A percentile compares a stretch with the other conserved stretches of the same genome.
phyloP scores from a whole-genome alignment of 2,888 invertebrate genomes.

The Tenthredo distinguenda region DNA sequence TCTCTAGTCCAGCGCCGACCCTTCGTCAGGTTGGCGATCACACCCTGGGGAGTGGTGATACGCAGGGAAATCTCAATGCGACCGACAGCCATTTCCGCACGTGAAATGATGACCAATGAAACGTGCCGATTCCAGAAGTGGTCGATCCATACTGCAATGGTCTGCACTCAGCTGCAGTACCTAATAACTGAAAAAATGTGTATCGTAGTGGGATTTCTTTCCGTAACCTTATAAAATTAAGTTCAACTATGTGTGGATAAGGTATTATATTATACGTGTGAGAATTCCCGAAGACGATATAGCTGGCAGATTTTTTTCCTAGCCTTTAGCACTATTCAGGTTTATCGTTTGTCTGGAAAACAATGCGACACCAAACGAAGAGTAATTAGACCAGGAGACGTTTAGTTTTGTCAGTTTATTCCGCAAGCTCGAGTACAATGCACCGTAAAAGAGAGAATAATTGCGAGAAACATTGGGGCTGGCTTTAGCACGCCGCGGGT shows the following conservation, averaged over 20 bases:
- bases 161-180: background rate
- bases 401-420: slow-evolving; percentile 51
- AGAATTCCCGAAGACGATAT: no score
- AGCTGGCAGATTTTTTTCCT: background rate
- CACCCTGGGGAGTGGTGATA: slow-evolving; percentile 49
- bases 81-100: slow-evolving; percentile 57
- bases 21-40: slow-evolving; percentile 46
- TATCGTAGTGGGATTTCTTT: background rate
- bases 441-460: slow-evolving; percentile 58
- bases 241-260: no score
- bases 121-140: slow-evolving; percentile 42
- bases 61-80: slow-evolving; percentile 51
- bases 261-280: no score
- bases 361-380: slow-evolving; percentile 34
- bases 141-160: background rate
- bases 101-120: slow-evolving; percentile 49
- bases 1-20: slow-evolving; percentile 38
- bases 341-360: slow-evolving; percentile 37
- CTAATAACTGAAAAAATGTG: background rate
- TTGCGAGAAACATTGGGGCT: slow-evolving; percentile 59
- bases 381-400: slow-evolving; percentile 47
- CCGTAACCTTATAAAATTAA: background rate
- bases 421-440: slow-evolving; percentile 47
- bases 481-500: slow-evolving; percentile 53
- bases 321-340: background rate